These are phyloP conservation scores for Heliconius hewitsoni DNA, from an alignment of 1,140 invertebrate species.

Conservation along the genomic window DNA sequence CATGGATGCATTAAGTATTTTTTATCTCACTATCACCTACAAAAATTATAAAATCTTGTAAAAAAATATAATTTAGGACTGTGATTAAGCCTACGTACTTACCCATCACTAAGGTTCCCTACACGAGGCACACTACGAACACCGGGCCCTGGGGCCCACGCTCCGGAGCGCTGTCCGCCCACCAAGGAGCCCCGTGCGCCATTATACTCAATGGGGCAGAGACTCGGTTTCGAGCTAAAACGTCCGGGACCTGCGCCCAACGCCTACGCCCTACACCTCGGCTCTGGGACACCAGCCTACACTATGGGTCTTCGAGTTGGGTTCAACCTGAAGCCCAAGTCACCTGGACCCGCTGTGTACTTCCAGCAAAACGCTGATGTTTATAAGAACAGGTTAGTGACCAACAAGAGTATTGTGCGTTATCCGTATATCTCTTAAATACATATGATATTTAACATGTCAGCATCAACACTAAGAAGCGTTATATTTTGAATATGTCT, in stretches of 20 bases:
- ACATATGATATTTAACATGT: too few species aligned
- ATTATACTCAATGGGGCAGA: constrained; percentile 81
- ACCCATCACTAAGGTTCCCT: constrained; percentile 37
- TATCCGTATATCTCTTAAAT: too few species aligned
- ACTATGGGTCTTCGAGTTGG: constrained; percentile 71
- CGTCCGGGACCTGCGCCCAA: constrained; percentile 83
- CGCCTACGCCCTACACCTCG: constrained; percentile 79
- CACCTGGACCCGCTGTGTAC: constrained; percentile 84
- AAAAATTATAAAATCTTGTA: too few species aligned
- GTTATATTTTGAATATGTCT: too few species aligned
- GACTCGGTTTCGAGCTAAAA: constrained; percentile 68
- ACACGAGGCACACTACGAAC: constrained; percentile 46
- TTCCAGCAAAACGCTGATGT: constrained; percentile 65
- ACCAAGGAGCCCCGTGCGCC: constrained; percentile 78
- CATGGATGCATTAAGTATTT: too few species aligned
- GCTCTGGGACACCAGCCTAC: constrained; percentile 54
- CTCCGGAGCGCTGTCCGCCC: constrained; percentile 63
- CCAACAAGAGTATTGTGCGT: background rate
- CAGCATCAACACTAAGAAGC: too few species aligned
- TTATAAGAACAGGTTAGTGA: constrained; percentile 58
- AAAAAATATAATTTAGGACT: too few species aligned
- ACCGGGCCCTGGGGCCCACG: constrained; percentile 82
- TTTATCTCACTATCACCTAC: too few species aligned
- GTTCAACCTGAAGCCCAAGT: constrained; percentile 54
- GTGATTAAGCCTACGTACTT: too few species aligned